These are phyloP conservation scores for Cosmopolites sordidus DNA, from an alignment of 2,888 invertebrate genomes.

Conservation along the genomic window DNA sequence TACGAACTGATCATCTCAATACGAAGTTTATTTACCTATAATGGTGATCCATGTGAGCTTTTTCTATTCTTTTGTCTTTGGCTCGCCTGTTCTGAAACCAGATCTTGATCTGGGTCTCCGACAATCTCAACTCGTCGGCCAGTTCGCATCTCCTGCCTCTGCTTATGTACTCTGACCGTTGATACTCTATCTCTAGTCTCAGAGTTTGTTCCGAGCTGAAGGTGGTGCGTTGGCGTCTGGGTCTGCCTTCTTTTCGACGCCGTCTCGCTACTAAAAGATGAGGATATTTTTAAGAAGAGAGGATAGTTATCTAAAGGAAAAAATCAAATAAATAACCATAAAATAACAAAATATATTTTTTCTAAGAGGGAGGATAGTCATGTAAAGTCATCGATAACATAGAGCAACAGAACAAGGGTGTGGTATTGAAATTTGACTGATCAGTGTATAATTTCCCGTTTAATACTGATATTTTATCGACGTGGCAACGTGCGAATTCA, in stretches of 20 bases:
- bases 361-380: too few species aligned
- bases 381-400: too few species aligned
- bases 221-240: constrained; percentile 86
- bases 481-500: not conserved
- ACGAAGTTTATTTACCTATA: constrained; percentile 64
- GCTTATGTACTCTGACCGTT: constrained; percentile 88
- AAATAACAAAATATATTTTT: too few species aligned
- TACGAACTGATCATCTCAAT: too few species aligned
- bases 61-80: constrained; percentile 94
- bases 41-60: constrained; percentile 91
- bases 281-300: too few species aligned
- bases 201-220: constrained; percentile 92
- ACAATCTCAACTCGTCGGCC: constrained; percentile 63
- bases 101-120: constrained; percentile 82
- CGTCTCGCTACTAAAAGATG: constrained; percentile 27
- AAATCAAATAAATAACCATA: too few species aligned
- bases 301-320: too few species aligned
- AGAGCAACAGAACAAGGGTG: too few species aligned
- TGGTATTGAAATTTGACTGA: too few species aligned
- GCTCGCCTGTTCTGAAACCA: constrained; percentile 95
- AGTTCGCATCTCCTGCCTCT: constrained; percentile 76
- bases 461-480: not conserved
- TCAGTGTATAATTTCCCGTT: too few species aligned
- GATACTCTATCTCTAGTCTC: constrained; percentile 85
- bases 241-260: constrained; percentile 80